Evolutionary conservation across 2,888 invertebrate genomes (phyloP).

Genomic region (Nemurella pictetii): DNA sequence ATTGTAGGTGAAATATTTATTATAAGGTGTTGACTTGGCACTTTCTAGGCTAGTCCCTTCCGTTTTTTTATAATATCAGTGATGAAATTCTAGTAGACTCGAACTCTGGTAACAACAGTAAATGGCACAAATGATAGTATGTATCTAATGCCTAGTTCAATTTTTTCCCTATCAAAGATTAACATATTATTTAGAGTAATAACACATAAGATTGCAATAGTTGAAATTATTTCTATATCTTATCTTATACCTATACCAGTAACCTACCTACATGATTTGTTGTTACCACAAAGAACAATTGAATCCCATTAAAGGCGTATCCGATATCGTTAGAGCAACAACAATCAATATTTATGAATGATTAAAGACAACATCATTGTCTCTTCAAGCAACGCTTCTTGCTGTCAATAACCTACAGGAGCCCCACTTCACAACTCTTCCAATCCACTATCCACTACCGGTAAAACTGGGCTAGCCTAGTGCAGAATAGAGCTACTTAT

Average conservation of each 20-base stretch:
- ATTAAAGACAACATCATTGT: background rate
- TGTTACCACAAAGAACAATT: background rate
- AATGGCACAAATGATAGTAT: no score
- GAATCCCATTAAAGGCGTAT: background rate
- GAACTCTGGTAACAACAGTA: no score
- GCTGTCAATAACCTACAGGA: slow-evolving; percentile 38
- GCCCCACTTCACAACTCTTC: slow-evolving; percentile 5
- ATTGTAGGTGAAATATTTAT: no score
- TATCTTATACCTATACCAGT: background rate
- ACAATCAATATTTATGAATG: slow-evolving; percentile 11
- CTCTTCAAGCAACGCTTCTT: background rate
- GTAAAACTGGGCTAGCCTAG: slow-evolving; percentile 31
- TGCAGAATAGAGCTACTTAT: background rate
- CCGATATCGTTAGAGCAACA: background rate
- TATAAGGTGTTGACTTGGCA: no score
- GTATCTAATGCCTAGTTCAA: no score
- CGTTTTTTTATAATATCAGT: no score
- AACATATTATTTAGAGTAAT: no score
- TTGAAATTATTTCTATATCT: no score
- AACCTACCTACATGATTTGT: background rate
- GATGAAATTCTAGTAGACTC: no score
- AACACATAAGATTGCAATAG: no score
- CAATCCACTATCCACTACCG: slow-evolving; percentile 38
- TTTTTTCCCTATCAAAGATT: no score
- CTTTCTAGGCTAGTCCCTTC: no score